Evolutionary conservation across 2,888 invertebrate species (phyloP).

Genomic region (Resseliella maxima): DNA sequence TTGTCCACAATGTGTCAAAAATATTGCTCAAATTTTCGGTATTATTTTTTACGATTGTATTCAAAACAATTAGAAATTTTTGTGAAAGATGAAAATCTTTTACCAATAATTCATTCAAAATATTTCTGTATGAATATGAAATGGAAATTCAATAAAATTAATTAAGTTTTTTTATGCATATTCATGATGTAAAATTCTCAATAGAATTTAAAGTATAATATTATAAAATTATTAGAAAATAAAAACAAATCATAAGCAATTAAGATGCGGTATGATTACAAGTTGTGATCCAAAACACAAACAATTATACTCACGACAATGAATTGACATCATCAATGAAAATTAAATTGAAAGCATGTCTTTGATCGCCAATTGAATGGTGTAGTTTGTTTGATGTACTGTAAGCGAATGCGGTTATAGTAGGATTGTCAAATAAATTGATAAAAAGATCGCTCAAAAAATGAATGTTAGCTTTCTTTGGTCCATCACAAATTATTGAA

Average conservation of each 20-base stretch:
- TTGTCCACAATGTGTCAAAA: neutral
- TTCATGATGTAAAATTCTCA: too few species aligned
- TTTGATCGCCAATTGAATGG: neutral
- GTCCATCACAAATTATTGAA: neutral
- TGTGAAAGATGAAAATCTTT: neutral
- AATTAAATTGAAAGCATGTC: neutral
- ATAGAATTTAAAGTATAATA: too few species aligned
- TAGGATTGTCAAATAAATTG: neutral
- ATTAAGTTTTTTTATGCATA: too few species aligned
- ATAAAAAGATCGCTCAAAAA: neutral
- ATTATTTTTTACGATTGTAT: neutral
- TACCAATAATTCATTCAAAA: neutral
- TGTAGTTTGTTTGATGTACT: neutral
- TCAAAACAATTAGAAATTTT: neutral
- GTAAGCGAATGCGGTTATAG: neutral
- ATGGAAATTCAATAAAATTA: too few species aligned
- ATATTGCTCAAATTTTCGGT: neutral
- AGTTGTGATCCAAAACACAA: neutral
- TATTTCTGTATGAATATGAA: too few species aligned
- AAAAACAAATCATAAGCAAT: neutral
- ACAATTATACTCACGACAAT: neutral
- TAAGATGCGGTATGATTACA: too few species aligned
- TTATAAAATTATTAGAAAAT: too few species aligned
- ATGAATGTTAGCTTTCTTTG: too few species aligned
- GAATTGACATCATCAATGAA: neutral